Base-by-base conservation (phyloP, 1,140 invertebrate genomes). In the Dryas iulia region DNA sequence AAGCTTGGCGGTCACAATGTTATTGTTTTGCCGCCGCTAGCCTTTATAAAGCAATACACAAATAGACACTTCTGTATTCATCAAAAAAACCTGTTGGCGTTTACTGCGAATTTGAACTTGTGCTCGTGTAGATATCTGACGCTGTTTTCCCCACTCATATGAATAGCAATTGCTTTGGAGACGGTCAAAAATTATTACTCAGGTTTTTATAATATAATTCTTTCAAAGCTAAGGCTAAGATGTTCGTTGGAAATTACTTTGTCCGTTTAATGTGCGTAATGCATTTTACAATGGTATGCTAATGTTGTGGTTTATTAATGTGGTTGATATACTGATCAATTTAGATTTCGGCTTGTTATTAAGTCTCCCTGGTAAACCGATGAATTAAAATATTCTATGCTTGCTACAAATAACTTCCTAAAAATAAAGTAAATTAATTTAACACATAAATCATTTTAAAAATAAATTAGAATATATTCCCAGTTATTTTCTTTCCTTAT, bases 11-110 rank as follows among this genome's bases (percentile, higher is more conserved):
- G 75, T 71, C 74, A 84, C 78, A 86, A 84, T 90, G 81, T 76
- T 82, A 74, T 78, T 83, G 72, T 71, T 76, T 73, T 69, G 73
- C 63, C 66, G 69, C 64, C 70, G 73, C 66, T 73, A 69, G 82
- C 76, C 78, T 89, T 89, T 91, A 91, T 91, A 91, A 89, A 89
- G 83, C 87, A 75, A 87, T 79, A 77, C 85, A 87, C 81, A 87
- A 88, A 88, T 87, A 89, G 78, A 69, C 77, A 72, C 67, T 24
- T 25, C 73, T 62, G 75, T 74, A 68, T 80, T 80, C 69, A 81
- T 73, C 81, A 82, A 87, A 89, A n/a, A 89, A 90, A 90, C 86
- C 81, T 71, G 86, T 89, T 76, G 71, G 72, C 60, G 76, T 82
- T 82, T 88, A 87, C 83, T 65, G 75, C 74, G 83, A 90, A 88